Evolutionary conservation across 2,113 vertebrate species (phyloP).

Genomic region (Mormyrus lacerda): DNA sequence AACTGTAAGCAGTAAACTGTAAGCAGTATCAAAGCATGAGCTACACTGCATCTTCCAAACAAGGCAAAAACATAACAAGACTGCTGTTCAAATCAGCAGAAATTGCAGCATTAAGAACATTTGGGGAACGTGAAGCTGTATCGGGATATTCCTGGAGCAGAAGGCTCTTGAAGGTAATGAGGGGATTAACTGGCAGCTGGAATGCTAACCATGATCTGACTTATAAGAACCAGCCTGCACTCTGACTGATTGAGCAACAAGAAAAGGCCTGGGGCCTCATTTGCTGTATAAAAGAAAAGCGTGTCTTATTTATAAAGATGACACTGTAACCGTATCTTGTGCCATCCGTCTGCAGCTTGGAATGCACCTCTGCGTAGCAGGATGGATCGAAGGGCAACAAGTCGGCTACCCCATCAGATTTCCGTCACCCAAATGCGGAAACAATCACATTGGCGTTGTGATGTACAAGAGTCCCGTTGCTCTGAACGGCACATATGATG

Average conservation of each 20-base stretch:
- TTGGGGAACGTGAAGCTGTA: not conserved
- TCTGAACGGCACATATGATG: constrained; percentile 69
- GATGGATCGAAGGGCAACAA: constrained; percentile 76
- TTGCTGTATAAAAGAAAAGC: not conserved
- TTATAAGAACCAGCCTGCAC: not conserved
- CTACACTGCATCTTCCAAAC: not conserved
- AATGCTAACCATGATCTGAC: not conserved
- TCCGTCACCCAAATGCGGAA: constrained; percentile 70
- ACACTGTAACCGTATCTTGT: not conserved
- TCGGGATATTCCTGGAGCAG: not conserved
- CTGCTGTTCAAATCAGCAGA: not conserved
- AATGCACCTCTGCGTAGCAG: constrained; percentile 79
- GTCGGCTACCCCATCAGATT: constrained; percentile 79
- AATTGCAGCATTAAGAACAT: not conserved
- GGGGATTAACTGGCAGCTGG: not conserved
- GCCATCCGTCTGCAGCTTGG: constrained; percentile 65
- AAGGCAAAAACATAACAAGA: not conserved
- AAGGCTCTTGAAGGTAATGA: not conserved
- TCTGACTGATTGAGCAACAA: not conserved
- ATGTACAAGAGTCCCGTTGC: constrained; percentile 63
- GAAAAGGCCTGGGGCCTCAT: not conserved
- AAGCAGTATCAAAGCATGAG: not conserved
- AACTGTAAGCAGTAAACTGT: not conserved
- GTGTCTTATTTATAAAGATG: not conserved
- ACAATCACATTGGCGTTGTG: constrained; percentile 72